Evolutionary conservation across 2,797 vertebrate species (phyloP), one percentile per base, ranked within the genome.

Genomic region (Hippoglossus hippoglossus): DNA sequence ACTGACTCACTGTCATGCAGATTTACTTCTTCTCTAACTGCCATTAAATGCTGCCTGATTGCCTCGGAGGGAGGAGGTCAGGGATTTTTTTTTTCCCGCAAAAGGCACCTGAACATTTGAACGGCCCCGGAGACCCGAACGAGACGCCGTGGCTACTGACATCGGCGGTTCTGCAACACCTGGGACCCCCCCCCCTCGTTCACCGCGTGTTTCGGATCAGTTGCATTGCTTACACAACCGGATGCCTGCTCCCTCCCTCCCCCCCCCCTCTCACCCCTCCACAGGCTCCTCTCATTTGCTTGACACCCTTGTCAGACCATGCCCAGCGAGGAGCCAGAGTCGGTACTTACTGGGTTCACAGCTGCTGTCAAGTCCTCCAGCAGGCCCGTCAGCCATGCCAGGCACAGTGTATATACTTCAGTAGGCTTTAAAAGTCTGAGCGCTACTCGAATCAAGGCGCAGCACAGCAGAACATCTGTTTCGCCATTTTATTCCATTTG

Each of bases 401-500:
- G 78, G 66, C 76, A 77, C 73, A 54, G 75, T 2, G 51, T 2
- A 44, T 71, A 57, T 69, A 80, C 88, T 85, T 81, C 77, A 81
- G 58, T 67, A 46, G 81, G 83, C 80, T 84, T 90, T 86, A 85
- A 83, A 86, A 82, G 80, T n/a, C 4, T 47, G 80, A 91, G 79
- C 80, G 57, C 77, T 73, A 62, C 89, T 90, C 82, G 21, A 82
- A 91, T 87, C 84, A 76, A 91, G 74, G 86, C 77, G 21, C 82
- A 73, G 82, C 67, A 60, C 80, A 57, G 79, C 75, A 53, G 62
- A 87, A 89, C 91, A 91, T 91, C 90, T 91, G 92, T 87, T 87
- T 88, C 67, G 0, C 71, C 83, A 53, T 91, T 90, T 92, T 85
- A 90, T 90, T 91, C 84, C 73, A 87, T 93, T 91, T 85, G 85